A percentile compares a stretch with the other conserved stretches of the same genome.
These are phyloP conservation scores for Acronicta alni DNA, from an alignment of 2,888 invertebrate genomes.

Conservation along the genomic window DNA sequence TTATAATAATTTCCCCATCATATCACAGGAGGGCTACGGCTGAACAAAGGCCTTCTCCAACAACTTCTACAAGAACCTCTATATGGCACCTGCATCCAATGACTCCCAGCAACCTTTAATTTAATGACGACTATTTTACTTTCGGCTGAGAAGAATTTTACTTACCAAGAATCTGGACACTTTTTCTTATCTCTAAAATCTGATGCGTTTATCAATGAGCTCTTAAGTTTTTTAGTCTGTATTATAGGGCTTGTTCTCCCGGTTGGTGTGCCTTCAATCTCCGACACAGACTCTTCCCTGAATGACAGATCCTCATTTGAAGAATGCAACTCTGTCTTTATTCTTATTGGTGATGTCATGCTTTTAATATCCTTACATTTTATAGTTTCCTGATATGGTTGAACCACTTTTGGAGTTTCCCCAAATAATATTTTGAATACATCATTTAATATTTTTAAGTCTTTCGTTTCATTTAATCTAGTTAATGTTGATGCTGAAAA, in stretches of 20 bases:
- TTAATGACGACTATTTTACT: too few species aligned
- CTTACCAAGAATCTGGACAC: slow-evolving; percentile 76
- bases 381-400: slow-evolving; percentile 8
- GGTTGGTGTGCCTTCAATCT: slow-evolving; percentile 79
- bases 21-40: too few species aligned
- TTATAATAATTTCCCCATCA: too few species aligned
- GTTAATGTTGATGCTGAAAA: slow-evolving; percentile 69
- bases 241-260: slow-evolving; percentile 81
- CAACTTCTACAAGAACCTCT: too few species aligned
- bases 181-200: slow-evolving; percentile 79
- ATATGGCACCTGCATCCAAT: too few species aligned
- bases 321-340: slow-evolving; percentile 43
- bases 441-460: slow-evolving; percentile 71
- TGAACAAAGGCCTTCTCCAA: too few species aligned
- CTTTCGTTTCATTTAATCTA: slow-evolving; percentile 74
- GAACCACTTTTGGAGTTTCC: slow-evolving; percentile 44
- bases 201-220: slow-evolving; percentile 43
- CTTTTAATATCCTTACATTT: slow-evolving; percentile 28
- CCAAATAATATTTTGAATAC: slow-evolving; percentile 74
- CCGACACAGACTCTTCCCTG: slow-evolving; percentile 73
- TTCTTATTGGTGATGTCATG: slow-evolving; percentile 23
- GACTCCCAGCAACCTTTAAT: too few species aligned
- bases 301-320: slow-evolving; percentile 56
- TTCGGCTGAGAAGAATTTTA: background rate
- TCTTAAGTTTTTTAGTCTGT: slow-evolving; percentile 66